phyloP scores from a whole-genome alignment of 2,888 invertebrate genomes.

The Patella caerulea region DNA sequence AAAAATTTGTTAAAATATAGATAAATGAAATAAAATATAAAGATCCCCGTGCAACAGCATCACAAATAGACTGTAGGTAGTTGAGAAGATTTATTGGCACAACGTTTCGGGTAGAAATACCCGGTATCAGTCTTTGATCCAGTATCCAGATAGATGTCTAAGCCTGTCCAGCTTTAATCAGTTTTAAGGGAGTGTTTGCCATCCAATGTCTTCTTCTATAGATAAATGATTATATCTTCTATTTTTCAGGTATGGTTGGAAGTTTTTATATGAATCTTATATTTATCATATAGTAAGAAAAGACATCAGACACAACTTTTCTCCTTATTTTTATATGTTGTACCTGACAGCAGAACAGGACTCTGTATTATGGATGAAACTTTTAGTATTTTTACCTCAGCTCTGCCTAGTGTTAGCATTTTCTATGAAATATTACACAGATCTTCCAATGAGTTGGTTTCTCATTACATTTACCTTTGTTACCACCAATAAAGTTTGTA shows the following conservation, averaged over 20 bases:
- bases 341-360: constrained; percentile 76
- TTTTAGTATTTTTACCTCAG: constrained; percentile 80
- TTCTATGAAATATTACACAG: constrained; percentile 68
- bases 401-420: constrained; percentile 72
- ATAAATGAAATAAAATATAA: too few relatives aligned
- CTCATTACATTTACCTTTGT: constrained; percentile 89
- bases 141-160: too few relatives aligned
- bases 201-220: too few relatives aligned
- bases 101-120: too few relatives aligned
- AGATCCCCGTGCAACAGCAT: too few relatives aligned
- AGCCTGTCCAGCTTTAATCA: too few relatives aligned
- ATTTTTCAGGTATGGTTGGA: constrained; percentile 82
- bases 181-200: too few relatives aligned
- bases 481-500: constrained; percentile 93
- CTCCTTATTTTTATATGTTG: constrained; percentile 92
- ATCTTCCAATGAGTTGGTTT: constrained; percentile 88
- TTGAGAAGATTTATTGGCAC: too few relatives aligned
- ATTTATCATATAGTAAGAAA: constrained; percentile 90
- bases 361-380: constrained; percentile 74
- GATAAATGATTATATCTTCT: not conserved
- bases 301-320: constrained; percentile 96
- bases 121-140: too few relatives aligned
- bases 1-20: too few relatives aligned
- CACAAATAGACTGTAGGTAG: too few relatives aligned
- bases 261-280: constrained; percentile 91